Percentiles rank a stretch among this genome's conserved stretches.
Conservation (phyloP, 2,888 invertebrate genomes). For the Omphaloscelis lunosa region DNA sequence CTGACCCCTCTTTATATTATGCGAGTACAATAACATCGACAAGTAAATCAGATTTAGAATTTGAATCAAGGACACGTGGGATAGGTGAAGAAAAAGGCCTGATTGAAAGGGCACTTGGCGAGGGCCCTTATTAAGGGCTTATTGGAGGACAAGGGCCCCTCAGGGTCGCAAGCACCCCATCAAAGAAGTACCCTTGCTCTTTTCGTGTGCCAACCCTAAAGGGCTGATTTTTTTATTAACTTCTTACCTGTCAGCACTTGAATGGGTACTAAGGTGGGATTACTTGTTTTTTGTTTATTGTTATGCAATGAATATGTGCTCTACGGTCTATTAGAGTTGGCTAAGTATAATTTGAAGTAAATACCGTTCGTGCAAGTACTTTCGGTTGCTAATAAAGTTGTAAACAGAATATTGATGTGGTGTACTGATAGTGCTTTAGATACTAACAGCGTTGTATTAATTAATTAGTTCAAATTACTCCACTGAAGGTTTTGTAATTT, state of each 20-base stretch:
- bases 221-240: conserved; percentile 76
- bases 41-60: conserved; percentile 85
- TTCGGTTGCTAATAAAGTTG: conserved; percentile 25
- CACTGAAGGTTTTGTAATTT: not conserved
- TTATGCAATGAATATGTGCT: conserved; percentile 68
- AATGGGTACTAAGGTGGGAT: conserved; percentile 70
- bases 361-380: conserved; percentile 33
- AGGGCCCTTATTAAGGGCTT: conserved; percentile 86
- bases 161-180: conserved; percentile 79
- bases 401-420: conserved; percentile 35
- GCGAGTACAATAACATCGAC: conserved; percentile 81
- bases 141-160: conserved; percentile 86
- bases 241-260: conserved; percentile 78
- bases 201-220: conserved; percentile 83
- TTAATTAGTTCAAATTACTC: conserved; percentile 14
- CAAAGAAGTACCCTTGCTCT: conserved; percentile 87
- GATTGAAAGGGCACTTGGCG: conserved; percentile 83
- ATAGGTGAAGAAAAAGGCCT: conserved; percentile 82
- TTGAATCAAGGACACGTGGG: conserved; percentile 88
- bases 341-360: conserved; percentile 52
- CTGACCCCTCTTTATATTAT: conserved; percentile 84
- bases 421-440: conserved; percentile 20
- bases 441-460: conserved; percentile 8
- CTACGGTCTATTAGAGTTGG: conserved; percentile 64
- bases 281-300: conserved; percentile 71